Evolutionary conservation across 64 coral and sea anemone genomes (phyloP).

Genomic region (Acropora tenuis): DNA sequence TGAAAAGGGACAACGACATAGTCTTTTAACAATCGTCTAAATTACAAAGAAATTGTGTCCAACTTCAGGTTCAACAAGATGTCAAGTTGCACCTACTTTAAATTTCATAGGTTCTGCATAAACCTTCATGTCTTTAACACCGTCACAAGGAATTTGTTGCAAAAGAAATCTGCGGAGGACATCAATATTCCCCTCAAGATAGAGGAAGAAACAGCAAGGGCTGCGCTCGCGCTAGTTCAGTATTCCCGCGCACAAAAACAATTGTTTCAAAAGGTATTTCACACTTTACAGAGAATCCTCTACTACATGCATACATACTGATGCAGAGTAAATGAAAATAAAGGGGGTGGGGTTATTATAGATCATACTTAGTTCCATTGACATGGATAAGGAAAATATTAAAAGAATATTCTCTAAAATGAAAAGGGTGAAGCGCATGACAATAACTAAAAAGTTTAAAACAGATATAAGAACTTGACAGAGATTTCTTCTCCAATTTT

Average conservation of each 20-base stretch:
- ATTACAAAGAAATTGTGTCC: too few species aligned
- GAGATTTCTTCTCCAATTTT: too few species aligned
- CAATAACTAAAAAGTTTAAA: too few species aligned
- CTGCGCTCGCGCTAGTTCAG: slow-evolving; percentile 33
- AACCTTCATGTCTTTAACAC: slow-evolving; percentile 45
- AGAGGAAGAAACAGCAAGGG: slow-evolving; percentile 20
- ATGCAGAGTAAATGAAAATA: too few species aligned
- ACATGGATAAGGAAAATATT: too few species aligned
- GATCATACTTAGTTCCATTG: too few species aligned
- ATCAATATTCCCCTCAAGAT: slow-evolving; percentile 27
- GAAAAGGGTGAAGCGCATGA: too few species aligned
- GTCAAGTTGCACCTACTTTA: background rate
- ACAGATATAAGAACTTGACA: too few species aligned
- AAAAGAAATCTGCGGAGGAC: slow-evolving; percentile 26
- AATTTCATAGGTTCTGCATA: slow-evolving; percentile 42
- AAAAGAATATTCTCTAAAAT: too few species aligned
- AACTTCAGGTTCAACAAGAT: too few species aligned
- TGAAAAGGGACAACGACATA: background rate
- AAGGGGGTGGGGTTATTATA: too few species aligned
- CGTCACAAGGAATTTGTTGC: slow-evolving; percentile 22
- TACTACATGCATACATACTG: background rate
- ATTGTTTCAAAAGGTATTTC: slow-evolving; percentile 36
- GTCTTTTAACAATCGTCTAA: too few species aligned
- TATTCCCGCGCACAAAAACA: slow-evolving; percentile 59
- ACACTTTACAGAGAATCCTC: background rate